Percentiles rank a stretch among this genome's conserved stretches.
phyloP scores from a whole-genome alignment of 2,888 invertebrate species.

The Limulus polyphemus region DNA sequence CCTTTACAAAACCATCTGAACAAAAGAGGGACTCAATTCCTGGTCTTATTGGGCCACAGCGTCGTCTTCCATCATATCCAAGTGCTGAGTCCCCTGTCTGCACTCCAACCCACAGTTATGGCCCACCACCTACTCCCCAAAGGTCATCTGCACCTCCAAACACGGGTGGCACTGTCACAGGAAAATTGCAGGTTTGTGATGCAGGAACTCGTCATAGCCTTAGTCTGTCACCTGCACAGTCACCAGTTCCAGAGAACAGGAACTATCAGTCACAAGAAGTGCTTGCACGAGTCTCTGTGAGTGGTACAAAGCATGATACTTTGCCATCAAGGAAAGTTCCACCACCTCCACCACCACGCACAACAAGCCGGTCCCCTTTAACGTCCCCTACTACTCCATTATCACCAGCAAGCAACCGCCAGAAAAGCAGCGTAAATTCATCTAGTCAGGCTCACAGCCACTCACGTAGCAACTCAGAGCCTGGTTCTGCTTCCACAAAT shows the following conservation, averaged over 20 bases:
- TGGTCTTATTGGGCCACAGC: slow-evolving; percentile 17
- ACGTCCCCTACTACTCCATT: slow-evolving; percentile 64
- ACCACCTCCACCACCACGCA: slow-evolving; percentile 84
- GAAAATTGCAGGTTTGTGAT: slow-evolving; percentile 41
- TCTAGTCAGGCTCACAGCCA: slow-evolving; percentile 9
- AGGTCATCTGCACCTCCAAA: slow-evolving; percentile 33
- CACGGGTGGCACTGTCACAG: slow-evolving; percentile 35
- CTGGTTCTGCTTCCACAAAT: slow-evolving; percentile 4
- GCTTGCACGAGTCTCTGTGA: slow-evolving; percentile 20
- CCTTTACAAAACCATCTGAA: slow-evolving; percentile 58
- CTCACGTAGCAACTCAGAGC: slow-evolving; percentile 27
- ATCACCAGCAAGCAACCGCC: slow-evolving; percentile 34
- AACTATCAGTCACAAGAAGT: slow-evolving; percentile 17
- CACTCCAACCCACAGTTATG: slow-evolving; percentile 24
- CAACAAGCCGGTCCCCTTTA: slow-evolving; percentile 72
- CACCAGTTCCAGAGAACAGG: slow-evolving; percentile 23
- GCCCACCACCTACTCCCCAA: slow-evolving; percentile 16
- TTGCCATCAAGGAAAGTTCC: slow-evolving; percentile 59
- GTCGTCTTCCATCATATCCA: slow-evolving; percentile 64
- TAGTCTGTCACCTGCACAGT: slow-evolving; percentile 24
- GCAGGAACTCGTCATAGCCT: slow-evolving; percentile 37
- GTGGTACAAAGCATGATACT: slow-evolving; percentile 38
- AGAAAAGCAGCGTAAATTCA: neutral
- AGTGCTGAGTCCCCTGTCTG: slow-evolving; percentile 50
- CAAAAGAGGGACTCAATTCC: slow-evolving; percentile 19